A percentile compares a stretch with the other conserved stretches of the same genome.
These are phyloP conservation scores for Gasterosteus aculeatus DNA, from an alignment of 2,113 vertebrate species.

Conservation along the genomic window DNA sequence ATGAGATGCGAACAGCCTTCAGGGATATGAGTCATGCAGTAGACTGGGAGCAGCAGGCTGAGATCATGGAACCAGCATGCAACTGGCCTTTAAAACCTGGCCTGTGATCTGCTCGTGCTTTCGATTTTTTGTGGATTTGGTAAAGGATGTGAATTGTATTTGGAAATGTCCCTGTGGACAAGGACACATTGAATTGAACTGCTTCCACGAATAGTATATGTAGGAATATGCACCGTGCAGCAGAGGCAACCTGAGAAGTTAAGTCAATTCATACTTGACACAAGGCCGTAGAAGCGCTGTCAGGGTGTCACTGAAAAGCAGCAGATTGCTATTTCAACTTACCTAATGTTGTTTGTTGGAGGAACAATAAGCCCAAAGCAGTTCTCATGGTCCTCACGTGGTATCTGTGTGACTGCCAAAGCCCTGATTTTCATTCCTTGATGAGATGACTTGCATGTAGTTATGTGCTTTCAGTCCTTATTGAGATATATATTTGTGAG, in stretches of 20 bases:
- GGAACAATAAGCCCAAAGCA: no score
- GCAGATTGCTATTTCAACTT: no score
- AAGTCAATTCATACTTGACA: neutral
- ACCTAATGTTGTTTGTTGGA: no score
- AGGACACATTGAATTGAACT: constrained; percentile 15
- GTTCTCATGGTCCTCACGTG: no score
- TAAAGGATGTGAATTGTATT: neutral
- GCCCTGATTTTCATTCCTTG: neutral
- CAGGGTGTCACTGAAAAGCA: neutral
- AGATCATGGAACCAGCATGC: constrained; percentile 12
- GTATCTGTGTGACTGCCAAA: neutral
- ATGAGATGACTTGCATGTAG: neutral
- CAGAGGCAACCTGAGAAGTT: neutral
- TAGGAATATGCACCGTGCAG: neutral
- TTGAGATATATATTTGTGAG: neutral
- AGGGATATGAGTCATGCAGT: constrained; percentile 17
- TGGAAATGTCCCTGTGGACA: neutral
- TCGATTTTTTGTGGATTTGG: constrained; percentile 11
- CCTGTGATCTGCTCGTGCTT: constrained; percentile 7
- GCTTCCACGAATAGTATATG: neutral
- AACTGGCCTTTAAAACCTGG: constrained; percentile 10
- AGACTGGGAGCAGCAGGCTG: constrained; percentile 13
- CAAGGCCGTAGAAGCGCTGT: neutral
- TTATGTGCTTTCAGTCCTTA: neutral
- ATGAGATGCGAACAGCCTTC: constrained; percentile 9